These are phyloP conservation scores for Gibbula magus DNA, from an alignment of 2,888 invertebrate species.

Conservation along the genomic window DNA sequence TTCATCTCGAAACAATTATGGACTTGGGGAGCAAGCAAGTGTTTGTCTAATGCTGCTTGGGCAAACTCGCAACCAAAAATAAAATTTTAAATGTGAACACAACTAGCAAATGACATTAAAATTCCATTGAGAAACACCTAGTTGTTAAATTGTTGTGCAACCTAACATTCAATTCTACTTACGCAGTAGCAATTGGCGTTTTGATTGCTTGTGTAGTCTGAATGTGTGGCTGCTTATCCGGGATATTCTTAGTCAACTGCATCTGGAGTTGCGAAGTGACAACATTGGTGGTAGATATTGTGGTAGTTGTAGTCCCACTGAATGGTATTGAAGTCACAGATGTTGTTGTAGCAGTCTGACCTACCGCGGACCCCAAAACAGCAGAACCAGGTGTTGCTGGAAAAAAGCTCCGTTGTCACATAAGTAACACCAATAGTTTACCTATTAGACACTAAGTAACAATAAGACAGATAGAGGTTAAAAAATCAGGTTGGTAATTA, in stretches of 20 bases:
- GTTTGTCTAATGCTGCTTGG: too few relatives aligned
- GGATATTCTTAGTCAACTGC: slow-evolving; percentile 50
- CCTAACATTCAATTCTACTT: slow-evolving; percentile 3
- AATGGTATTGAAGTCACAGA: not conserved
- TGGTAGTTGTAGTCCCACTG: not conserved
- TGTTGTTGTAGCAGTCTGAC: slow-evolving; percentile 13
- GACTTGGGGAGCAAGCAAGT: too few relatives aligned
- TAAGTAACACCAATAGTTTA: too few relatives aligned
- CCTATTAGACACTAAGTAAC: too few relatives aligned
- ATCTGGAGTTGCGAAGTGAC: slow-evolving; percentile 49
- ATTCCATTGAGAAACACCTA: too few relatives aligned
- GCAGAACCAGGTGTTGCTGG: not conserved
- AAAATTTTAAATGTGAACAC: too few relatives aligned
- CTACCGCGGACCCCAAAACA: not conserved
- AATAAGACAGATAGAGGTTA: too few relatives aligned
- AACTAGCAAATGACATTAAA: too few relatives aligned
- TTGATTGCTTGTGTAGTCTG: slow-evolving; percentile 49
- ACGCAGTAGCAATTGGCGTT: slow-evolving; percentile 37
- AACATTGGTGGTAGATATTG: not conserved
- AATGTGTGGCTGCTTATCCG: slow-evolving; percentile 32
- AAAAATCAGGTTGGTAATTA: too few relatives aligned
- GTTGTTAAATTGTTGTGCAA: too few relatives aligned
- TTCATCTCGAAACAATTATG: too few relatives aligned
- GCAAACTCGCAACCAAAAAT: too few relatives aligned
- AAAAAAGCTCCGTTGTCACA: not conserved